Evolutionary conservation across 2,113 vertebrate species (phyloP).

Genomic region (Chrysemys picta): DNA sequence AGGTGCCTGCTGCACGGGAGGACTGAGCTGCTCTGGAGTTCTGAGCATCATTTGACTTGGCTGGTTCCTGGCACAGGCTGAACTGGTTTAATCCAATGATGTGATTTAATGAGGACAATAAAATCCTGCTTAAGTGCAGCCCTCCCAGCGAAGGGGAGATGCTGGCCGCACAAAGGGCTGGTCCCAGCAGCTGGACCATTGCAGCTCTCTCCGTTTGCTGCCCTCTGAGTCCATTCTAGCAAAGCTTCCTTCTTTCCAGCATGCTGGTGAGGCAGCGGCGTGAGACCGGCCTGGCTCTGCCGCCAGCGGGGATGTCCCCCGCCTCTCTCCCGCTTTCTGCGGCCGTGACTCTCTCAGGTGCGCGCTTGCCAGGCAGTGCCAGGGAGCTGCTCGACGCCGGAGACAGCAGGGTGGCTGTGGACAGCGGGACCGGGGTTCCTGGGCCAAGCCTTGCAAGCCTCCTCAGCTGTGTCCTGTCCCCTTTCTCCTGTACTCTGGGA

Average conservation of each 20-base stretch:
- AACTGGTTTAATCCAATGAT: conserved; percentile 13
- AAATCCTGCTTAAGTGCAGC: neutral
- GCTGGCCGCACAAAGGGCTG: neutral
- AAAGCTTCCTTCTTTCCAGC: neutral
- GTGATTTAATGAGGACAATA: conserved; percentile 19
- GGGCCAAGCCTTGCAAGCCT: neutral
- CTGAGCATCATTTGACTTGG: neutral
- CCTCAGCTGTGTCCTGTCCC: neutral
- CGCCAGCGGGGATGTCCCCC: too few relatives aligned
- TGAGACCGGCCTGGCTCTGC: neutral
- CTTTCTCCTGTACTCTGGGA: neutral
- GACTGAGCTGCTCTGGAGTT: neutral
- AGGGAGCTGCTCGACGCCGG: neutral
- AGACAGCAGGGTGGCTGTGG: neutral
- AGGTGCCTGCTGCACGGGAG: neutral
- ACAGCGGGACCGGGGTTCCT: neutral
- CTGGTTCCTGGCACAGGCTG: neutral
- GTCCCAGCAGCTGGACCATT: accelerated
- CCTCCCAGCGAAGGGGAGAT: neutral
- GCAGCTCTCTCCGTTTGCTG: neutral
- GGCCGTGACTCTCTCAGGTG: neutral
- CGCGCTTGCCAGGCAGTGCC: neutral
- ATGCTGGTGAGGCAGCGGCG: accelerated
- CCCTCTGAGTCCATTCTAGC: neutral
- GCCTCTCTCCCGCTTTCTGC: neutral